A percentile compares a stretch with the other conserved stretches of the same genome.
phyloP scores from a whole-genome alignment of 2,797 vertebrate genomes.

The Melanogrammus aeglefinus region DNA sequence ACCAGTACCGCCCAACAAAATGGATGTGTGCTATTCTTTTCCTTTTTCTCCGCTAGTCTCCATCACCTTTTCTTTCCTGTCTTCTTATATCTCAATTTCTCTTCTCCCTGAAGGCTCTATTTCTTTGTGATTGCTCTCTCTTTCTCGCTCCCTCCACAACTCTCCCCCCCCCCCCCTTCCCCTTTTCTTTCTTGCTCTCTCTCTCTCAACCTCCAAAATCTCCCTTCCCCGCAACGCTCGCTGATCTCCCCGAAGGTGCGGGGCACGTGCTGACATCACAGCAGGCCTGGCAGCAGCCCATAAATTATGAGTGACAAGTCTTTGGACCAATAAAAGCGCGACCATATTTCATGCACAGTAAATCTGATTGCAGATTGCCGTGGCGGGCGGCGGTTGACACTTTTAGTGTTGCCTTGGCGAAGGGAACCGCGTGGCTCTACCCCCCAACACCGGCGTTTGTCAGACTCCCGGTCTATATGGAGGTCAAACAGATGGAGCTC shows the following conservation, averaged over 20 bases:
- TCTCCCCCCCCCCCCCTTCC: slow-evolving; percentile 4
- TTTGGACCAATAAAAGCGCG: slow-evolving; percentile 97
- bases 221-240: slow-evolving; percentile 10
- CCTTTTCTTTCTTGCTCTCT: not conserved
- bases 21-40: slow-evolving; percentile 57
- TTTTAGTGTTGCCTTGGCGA: slow-evolving; percentile 89
- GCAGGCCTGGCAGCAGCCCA: slow-evolving; percentile 85
- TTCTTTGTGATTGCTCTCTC: slow-evolving; percentile 4
- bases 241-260: slow-evolving; percentile 58
- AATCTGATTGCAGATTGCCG: slow-evolving; percentile 97
- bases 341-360: slow-evolving; percentile 98
- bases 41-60: slow-evolving; percentile 32
- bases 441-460: slow-evolving; percentile 82
- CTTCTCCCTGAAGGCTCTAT: slow-evolving; percentile 8
- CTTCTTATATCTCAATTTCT: slow-evolving; percentile 26
- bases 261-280: slow-evolving; percentile 73
- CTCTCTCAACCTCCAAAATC: not conserved
- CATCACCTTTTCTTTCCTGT: slow-evolving; percentile 35
- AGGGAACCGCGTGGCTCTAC: slow-evolving; percentile 74
- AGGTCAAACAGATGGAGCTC: slow-evolving; percentile 71
- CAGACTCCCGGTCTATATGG: slow-evolving; percentile 70
- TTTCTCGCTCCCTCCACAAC: slow-evolving; percentile 30
- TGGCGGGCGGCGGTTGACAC: slow-evolving; percentile 88
- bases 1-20: slow-evolving; percentile 45
- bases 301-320: slow-evolving; percentile 98